Conservation (phyloP, 2,113 vertebrate species). For the Dipodomys merriami region DNA sequence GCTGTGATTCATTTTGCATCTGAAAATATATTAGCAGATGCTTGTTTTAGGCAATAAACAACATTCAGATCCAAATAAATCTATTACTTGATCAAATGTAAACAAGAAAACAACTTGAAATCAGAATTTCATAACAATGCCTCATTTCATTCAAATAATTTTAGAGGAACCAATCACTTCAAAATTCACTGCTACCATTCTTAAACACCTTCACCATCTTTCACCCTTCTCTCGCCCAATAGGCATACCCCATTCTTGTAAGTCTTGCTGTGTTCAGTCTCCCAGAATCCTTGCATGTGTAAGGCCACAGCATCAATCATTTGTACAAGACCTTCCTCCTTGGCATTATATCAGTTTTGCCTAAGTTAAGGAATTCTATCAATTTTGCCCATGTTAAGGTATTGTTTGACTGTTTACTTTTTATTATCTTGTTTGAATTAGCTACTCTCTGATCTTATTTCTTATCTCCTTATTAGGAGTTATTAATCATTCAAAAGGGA, state of each 20-base stretch:
- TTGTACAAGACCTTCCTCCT: neutral
- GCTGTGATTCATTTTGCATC: neutral
- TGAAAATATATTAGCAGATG: neutral
- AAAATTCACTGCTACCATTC: neutral
- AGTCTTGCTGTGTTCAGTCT: neutral
- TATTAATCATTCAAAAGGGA: neutral
- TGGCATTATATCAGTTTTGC: neutral
- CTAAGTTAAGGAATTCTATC: neutral
- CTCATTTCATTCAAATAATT: neutral
- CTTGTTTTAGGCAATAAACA: neutral
- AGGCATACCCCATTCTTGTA: neutral
- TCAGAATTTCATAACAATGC: neutral
- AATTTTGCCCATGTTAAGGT: neutral
- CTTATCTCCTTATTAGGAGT: neutral
- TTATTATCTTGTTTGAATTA: neutral
- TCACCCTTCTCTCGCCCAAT: neutral
- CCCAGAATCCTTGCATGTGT: neutral
- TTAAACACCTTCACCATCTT: neutral
- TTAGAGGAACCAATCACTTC: neutral
- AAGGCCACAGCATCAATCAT: no score
- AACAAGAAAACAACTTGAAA: constrained; percentile 16
- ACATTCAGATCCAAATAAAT: neutral
- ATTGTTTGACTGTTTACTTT: neutral
- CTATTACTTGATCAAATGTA: constrained; percentile 22
- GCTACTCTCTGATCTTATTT: neutral